Base-by-base conservation (phyloP, 64 coral and sea anemone genomes). In the Actinia tenebrosa region DNA sequence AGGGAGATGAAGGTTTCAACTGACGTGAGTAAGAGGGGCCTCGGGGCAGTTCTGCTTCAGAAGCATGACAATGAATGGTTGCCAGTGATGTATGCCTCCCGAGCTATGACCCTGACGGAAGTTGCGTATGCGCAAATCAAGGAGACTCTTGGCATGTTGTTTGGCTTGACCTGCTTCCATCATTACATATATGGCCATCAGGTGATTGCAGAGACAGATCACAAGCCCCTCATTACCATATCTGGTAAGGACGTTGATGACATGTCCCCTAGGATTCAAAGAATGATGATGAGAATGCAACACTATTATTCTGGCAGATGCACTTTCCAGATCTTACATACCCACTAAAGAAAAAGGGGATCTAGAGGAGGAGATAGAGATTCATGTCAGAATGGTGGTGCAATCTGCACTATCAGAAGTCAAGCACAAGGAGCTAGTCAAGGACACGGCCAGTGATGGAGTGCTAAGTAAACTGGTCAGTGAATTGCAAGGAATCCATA, bases 21-120 rank as follows among this genome's bases (percentile, higher is more conserved):
- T 8, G 89, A 90, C 71, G 80, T 44, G 13, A 53, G 42, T 47
- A 90, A 90, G 56, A 56, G 50, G 46, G 89, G 89, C 52, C 80
- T 90, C 18, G 86, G 86, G 2, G 86, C 86, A 77, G 69, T 87
- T 22, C 64, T 87, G 46, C 37, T 87, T 2, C 86, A 87, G 45
- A 68, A 87, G 17, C 45, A 87, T 77, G 64, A 87, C 4, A 69
- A 56, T 46, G 52, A 17, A 47, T 77, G 62, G 86, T 52, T 54
- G 64, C 86, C 86, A 13, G 68, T 77, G 43, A 45, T 68, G 19
- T 87, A 87, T 55, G 86, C 86, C 16, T 87, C 86, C 20, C 71
- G 64, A 79, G 71, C 30, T 5, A 72, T 86, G 86, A 77, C 66
- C 52, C 10, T 46, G 27, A 16, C 86, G 1, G 86, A 87, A 79